Percentiles rank a stretch among this genome's conserved stretches.
Evolutionary conservation across 1,140 invertebrate genomes (phyloP).

Genomic region (Leptinotarsa texana): DNA sequence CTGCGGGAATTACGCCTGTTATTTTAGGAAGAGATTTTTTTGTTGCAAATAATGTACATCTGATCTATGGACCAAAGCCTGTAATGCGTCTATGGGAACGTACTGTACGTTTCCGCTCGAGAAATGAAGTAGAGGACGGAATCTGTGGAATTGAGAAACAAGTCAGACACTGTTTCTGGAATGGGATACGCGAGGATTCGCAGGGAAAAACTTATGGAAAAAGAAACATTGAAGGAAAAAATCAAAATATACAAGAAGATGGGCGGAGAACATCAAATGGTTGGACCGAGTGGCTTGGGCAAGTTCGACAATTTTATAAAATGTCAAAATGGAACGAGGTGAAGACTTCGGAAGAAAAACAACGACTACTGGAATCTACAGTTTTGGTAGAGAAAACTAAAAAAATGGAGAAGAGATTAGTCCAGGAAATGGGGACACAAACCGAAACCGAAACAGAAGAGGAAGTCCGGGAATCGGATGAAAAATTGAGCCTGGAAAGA

Average conservation of each 20-base stretch:
- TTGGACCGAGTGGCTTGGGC: background rate
- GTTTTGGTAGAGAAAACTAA: background rate
- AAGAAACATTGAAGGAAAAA: background rate
- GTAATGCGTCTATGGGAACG: background rate
- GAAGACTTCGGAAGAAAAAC: background rate
- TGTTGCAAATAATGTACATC: background rate
- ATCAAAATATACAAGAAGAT: background rate
- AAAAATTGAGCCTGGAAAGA: too few relatives aligned
- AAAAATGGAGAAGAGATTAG: background rate
- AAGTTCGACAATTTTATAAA: background rate
- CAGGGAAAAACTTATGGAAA: background rate
- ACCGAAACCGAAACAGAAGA: background rate
- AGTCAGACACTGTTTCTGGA: background rate
- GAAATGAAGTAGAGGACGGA: background rate
- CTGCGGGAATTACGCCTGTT: background rate
- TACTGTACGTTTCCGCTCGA: background rate
- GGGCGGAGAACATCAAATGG: background rate
- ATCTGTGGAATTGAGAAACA: background rate
- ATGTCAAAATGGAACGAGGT: background rate
- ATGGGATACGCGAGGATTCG: background rate
- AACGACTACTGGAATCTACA: background rate
- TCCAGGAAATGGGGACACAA: background rate
- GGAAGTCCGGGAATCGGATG: background rate
- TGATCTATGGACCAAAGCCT: background rate
- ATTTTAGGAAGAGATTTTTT: conserved; percentile 4